Conservation (phyloP, 2,888 invertebrate species). For the Phengaris arion region DNA sequence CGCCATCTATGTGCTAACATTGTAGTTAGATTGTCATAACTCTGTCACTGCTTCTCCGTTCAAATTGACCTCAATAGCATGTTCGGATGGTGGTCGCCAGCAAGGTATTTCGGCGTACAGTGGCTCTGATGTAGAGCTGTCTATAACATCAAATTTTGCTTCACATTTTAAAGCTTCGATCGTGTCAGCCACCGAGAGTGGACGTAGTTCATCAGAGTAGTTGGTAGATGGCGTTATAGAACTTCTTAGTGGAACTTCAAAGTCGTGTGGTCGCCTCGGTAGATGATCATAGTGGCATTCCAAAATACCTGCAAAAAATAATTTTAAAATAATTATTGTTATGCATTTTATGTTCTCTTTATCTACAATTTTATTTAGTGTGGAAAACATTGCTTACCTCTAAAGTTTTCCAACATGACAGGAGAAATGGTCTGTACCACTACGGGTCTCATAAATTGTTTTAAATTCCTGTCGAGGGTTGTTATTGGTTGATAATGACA, state of each 20-base stretch:
- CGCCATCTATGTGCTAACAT: constrained; percentile 52
- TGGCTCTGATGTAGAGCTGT: constrained; percentile 75
- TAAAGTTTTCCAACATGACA: constrained; percentile 79
- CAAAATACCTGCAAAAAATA: constrained; percentile 63
- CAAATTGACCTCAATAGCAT: constrained; percentile 66
- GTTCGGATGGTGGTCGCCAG: constrained; percentile 72
- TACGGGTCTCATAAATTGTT: constrained; percentile 75
- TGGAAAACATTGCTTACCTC: constrained; percentile 56
- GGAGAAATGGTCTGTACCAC: constrained; percentile 74
- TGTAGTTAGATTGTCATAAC: constrained; percentile 57
- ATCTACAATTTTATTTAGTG: neutral
- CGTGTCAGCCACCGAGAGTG: constrained; percentile 59
- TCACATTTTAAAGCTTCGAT: constrained; percentile 72
- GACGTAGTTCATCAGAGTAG: constrained; percentile 52
- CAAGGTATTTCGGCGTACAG: constrained; percentile 84
- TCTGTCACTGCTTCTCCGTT: constrained; percentile 76
- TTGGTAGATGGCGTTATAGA: constrained; percentile 63
- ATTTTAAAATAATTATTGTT: constrained; percentile 14
- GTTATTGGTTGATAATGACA: constrained; percentile 77
- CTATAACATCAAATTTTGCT: constrained; percentile 65
- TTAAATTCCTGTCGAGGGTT: constrained; percentile 68
- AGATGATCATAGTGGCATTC: constrained; percentile 83
- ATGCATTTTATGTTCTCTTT: neutral
- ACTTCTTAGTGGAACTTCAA: constrained; percentile 51
- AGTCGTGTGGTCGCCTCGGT: constrained; percentile 65